phyloP scores from a whole-genome alignment of 2,113 vertebrate species.

The Cygnus buccinator region DNA sequence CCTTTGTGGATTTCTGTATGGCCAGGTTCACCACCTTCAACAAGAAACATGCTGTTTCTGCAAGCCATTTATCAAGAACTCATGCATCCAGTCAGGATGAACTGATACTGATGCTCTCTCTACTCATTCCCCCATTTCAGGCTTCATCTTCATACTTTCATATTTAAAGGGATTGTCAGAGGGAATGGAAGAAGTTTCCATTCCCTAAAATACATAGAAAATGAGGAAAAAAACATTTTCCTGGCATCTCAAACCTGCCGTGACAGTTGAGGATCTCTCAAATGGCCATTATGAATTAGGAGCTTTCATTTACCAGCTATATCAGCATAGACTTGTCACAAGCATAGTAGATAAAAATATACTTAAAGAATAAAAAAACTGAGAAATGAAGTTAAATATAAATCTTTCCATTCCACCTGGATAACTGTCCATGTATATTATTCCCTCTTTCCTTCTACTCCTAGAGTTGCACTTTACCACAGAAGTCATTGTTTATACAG shows the following conservation, averaged over 20 bases:
- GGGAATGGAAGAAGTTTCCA: not conserved
- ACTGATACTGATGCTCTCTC: not conserved
- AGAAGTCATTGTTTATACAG: not conserved
- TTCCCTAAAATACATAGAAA: not conserved
- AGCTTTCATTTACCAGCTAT: not conserved
- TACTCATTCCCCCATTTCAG: not conserved
- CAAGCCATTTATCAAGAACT: not conserved
- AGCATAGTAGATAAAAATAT: not conserved
- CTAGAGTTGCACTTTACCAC: not conserved
- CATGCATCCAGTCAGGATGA: not conserved
- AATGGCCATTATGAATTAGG: not conserved
- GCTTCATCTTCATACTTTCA: not conserved
- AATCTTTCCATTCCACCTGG: not conserved
- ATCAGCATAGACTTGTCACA: not conserved
- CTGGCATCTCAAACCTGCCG: not conserved
- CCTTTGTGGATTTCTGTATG: not conserved
- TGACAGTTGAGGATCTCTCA: not conserved
- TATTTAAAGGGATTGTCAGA: not conserved
- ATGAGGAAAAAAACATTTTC: not conserved
- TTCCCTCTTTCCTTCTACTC: not conserved
- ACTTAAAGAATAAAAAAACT: not conserved
- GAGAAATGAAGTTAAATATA: not conserved
- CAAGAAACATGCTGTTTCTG: not conserved
- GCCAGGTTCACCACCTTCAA: not conserved
- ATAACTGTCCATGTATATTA: not conserved